phyloP scores from a whole-genome alignment of 1,140 invertebrate species.

The Globodera rostochiensis region DNA sequence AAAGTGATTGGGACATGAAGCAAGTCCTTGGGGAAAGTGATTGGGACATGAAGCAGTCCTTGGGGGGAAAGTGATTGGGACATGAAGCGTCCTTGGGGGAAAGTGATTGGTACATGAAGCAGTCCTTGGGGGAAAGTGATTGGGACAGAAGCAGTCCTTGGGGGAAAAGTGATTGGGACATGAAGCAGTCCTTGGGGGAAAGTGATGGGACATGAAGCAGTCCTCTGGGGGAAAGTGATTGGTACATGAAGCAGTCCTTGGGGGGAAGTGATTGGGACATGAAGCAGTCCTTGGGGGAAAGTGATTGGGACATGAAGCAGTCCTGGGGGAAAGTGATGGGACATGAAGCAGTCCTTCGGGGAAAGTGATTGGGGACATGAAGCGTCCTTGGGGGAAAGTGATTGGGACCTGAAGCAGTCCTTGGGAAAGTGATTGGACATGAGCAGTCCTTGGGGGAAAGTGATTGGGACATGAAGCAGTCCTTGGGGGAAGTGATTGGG shows the following conservation, averaged over 20 bases:
- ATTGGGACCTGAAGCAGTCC: not conserved
- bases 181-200: slow-evolving; percentile 45
- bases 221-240: not conserved
- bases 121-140: slow-evolving; percentile 36
- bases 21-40: slow-evolving; percentile 40
- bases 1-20: slow-evolving; percentile 18
- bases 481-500: slow-evolving; percentile 30
- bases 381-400: not conserved
- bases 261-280: slow-evolving; percentile 31
- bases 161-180: slow-evolving; percentile 14
- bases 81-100: too few relatives aligned
- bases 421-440: slow-evolving; percentile 15
- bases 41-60: not conserved
- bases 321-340: slow-evolving; percentile 31
- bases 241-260: not conserved
- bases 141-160: slow-evolving; percentile 39
- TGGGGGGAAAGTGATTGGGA: not conserved
- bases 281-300: slow-evolving; percentile 44
- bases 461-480: slow-evolving; percentile 34
- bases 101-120: slow-evolving; percentile 41
- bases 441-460: slow-evolving; percentile 43
- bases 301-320: slow-evolving; percentile 33
- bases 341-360: slow-evolving; percentile 47
- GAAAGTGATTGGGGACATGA: not conserved
- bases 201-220: not conserved